Evolutionary conservation across 2,888 invertebrate species (phyloP).

Genomic region (Epirrhoe alternata): DNA sequence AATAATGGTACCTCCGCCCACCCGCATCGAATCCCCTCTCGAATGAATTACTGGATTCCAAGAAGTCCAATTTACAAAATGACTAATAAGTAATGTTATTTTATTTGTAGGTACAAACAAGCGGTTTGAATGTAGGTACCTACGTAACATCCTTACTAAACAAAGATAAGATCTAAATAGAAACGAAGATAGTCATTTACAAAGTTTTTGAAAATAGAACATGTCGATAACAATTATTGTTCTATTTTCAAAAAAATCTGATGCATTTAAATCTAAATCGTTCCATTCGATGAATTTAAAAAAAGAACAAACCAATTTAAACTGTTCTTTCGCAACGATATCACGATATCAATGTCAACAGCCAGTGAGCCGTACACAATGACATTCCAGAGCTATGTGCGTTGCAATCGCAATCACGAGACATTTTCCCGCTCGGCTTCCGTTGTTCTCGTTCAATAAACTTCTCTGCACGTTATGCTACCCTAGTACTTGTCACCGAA

Average conservation of each 20-base stretch:
- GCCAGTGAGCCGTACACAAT: constrained; percentile 40
- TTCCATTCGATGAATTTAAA: not conserved
- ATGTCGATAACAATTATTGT: not conserved
- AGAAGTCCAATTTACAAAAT: constrained; percentile 54
- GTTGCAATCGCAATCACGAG: constrained; percentile 47
- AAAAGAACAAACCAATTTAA: not conserved
- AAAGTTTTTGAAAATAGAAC: not conserved
- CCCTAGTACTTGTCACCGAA: constrained; percentile 80
- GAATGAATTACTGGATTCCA: constrained; percentile 66
- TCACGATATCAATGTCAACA: constrained; percentile 34
- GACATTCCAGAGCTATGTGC: constrained; percentile 42
- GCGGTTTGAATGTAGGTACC: not conserved
- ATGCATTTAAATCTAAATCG: too few species aligned
- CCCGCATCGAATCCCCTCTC: constrained; percentile 69
- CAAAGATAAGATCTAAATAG: not conserved
- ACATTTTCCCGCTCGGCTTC: constrained; percentile 57
- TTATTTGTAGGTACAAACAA: constrained; percentile 2
- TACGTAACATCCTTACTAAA: not conserved
- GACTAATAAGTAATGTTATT: constrained; percentile 34
- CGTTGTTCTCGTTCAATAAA: constrained; percentile 56
- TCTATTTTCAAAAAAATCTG: not conserved
- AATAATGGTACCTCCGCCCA: constrained; percentile 66
- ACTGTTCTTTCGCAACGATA: constrained; percentile 17
- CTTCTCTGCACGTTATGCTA: constrained; percentile 63
- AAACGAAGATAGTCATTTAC: not conserved